Evolutionary conservation across 2,113 vertebrate genomes (phyloP), one percentile per base, ranked within the genome.

Genomic region (Gopherus evgoodei): DNA sequence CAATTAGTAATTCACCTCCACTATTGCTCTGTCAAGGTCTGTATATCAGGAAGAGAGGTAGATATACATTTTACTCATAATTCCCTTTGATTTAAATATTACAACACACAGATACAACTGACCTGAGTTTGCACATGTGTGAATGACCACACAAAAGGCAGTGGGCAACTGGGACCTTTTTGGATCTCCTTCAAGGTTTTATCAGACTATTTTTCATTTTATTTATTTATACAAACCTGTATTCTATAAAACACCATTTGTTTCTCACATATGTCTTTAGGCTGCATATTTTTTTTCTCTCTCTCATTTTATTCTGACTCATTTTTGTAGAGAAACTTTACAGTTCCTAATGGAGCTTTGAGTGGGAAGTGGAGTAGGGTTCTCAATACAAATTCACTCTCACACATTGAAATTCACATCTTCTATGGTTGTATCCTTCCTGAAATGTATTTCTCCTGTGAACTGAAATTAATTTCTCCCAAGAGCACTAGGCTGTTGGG

Each of bases 391-490:
- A 95, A 91, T 81, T 94, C 44, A 89, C 95, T 95, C 86, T 84
- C 44, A 8, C 22, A 86, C 59, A 88, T 53, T 65, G 87, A 95
- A 96, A 97, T 95, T 89, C 89, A 88, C 49, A 93, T 94, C 44
- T 50, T 93, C 78, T 85, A 24, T 19, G 22, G 17, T 8, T 25
- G 42, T 76, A 76, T 16, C 6, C 79, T 82, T 87, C 42, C 22
- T 91, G 44, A 88, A 95, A 94, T 93, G 11, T 86, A 56, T 94
- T 94, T 91, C 65, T 95, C 90, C 44, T 81, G 52, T 85, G 49
- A 59, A 78, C 81, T 95, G 93, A 95, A 96, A 95, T 94, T 93
- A 49, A 87, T 94, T 94, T 97, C 93, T 90, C 84, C 84, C 52
- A 76, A 62, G 78, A 94, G 52, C 38, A 94, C 85, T 91, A 92